Base-by-base conservation (phyloP, 2,113 vertebrate genomes). In the Rhinolophus ferrumequinum region DNA sequence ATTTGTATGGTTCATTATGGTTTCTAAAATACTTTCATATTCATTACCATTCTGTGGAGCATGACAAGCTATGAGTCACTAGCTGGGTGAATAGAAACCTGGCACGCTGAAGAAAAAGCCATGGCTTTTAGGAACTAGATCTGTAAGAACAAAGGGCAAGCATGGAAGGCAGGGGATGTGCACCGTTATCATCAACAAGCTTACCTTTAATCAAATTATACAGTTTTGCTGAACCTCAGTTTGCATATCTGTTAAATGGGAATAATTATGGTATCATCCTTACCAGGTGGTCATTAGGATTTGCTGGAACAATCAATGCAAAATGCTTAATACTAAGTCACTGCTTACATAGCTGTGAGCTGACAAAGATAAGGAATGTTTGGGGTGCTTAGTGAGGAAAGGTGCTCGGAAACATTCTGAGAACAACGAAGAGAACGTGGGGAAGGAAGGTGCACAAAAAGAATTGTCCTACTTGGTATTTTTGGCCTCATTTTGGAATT, bases 401-500 rank as follows among this genome's bases (percentile, higher is more conserved):
- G 16, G 50, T 14, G 79, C n/a, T 50, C 94, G 44, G 62, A 47
- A 56, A 82, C 81, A 60, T 54, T 79, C 35, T 41, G 54, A 94
- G 38, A 70, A 70, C 16, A 44, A 15, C 8, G 28, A 60, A 69
- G 33, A 93, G 66, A 79, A 97, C 72, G 35, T 35, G 9, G 38
- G 38, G 30, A 81, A 81, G 16, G 11, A 7, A 66, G 21, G 62
- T 2, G 22, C 90, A 72, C 47, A 44, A 88, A 76, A 87, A 72
- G 1, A 70, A 13, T 67, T 70, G 7, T 93, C 41, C 50, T 83
- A 3, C 5, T 70, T 94, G 66, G 21, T 77, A 85, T 62, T 96
- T 93, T 60, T 19, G 69, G 15, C 33, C 26, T 87, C 30, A 47
- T 85, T 90, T 64, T 97, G 54, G 50, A 88, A 90, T 94, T 92